Evolutionary conservation across 2,797 vertebrate genomes (phyloP), one percentile per base, ranked within the genome.

Genomic region (Tympanoctomys barrerae): DNA sequence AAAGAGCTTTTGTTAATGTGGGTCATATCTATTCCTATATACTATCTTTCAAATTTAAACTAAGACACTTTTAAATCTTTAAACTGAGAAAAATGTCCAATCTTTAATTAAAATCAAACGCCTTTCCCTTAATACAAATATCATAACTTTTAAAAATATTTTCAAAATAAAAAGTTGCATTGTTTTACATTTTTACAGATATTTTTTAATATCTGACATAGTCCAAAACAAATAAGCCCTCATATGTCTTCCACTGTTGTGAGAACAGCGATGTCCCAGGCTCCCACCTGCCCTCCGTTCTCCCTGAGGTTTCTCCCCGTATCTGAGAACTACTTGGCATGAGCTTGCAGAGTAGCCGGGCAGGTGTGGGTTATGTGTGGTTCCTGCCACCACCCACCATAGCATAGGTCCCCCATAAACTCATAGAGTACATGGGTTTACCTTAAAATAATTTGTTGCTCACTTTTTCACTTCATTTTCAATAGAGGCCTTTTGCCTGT

Each of bases 1-100:
- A 77, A 62, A n/a, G 86, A 82, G 5, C 31, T 78, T 87, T 82
- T 57, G 11, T 92, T 87, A 92, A 73, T 86, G 22, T 82, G 24
- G 18, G 4, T 57, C 61, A 5, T 49, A 82, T 78, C 10, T 82
- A 2, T 46, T 61, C 61, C 64, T 86, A 61, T 31, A 70, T 81
- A 52, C 22, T 54, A 4, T 75, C 42, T 70, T 71, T 71, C 24
- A 85, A 54, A 85, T n/a, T 54, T 52, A 84, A 84, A 12, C 81
- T 19, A 28, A 64, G 13, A 78, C 21, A 39, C 39, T 73, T 75
- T 28, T 78, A 49, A 78, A 49, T 52, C 16, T 82, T 81, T 92
- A 89, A 85, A 42, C 71, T 22, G 33, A 59, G 46, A 66, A 91
- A 24, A 28, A n/a, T 28, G 5, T 79, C 13, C 49, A 89, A 22